These are phyloP conservation scores for Platysternon megacephalum DNA, from an alignment of 2,113 vertebrate genomes.

Conservation along the genomic window DNA sequence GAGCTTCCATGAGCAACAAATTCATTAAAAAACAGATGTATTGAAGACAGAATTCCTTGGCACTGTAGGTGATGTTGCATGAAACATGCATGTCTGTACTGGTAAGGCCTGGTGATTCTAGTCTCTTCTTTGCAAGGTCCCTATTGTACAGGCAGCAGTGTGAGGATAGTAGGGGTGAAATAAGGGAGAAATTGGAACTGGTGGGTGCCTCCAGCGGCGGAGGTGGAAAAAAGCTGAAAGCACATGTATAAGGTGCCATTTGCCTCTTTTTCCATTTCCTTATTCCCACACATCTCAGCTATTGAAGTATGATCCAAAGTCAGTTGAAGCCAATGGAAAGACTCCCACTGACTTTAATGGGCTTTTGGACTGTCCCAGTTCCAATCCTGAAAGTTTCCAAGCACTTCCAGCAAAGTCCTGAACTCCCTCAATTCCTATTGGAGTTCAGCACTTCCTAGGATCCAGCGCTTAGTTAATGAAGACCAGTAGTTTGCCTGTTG, in stretches of 20 bases:
- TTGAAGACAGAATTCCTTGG: background rate
- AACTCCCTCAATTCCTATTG: background rate
- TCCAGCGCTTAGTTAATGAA: background rate
- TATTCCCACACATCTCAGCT: background rate
- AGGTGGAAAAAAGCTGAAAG: background rate
- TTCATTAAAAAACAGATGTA: rapidly evolving
- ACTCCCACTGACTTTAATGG: background rate
- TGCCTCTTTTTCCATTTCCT: background rate
- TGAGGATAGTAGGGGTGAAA: background rate
- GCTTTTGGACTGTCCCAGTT: background rate
- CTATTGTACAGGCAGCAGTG: background rate
- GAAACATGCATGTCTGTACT: background rate
- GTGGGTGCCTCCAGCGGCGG: background rate
- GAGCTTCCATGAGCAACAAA: background rate
- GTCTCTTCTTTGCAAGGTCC: background rate
- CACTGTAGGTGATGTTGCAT: background rate
- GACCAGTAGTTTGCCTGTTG: background rate
- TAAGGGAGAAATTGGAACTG: background rate
- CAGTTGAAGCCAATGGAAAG: background rate
- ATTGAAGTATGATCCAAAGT: background rate
- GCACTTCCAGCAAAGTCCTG: background rate
- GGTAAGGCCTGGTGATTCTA: background rate
- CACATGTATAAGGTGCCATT: background rate
- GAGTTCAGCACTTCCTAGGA: background rate
- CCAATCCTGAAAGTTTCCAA: background rate